phyloP scores from a whole-genome alignment of 2,113 vertebrate species.

The Eulemur rufifrons region DNA sequence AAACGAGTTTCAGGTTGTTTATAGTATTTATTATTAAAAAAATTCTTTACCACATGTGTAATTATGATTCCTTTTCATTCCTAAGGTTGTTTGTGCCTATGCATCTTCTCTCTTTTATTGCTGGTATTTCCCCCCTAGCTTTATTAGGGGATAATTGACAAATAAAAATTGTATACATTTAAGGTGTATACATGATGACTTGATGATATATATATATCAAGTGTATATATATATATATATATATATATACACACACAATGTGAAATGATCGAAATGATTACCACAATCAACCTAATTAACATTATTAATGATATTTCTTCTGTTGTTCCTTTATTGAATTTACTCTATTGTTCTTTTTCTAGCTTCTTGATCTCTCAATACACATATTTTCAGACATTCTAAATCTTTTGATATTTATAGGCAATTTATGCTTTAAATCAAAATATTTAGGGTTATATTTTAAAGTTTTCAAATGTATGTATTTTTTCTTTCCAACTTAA shows the following conservation, averaged over 20 bases:
- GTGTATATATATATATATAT: too few relatives aligned
- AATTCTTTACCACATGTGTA: background rate
- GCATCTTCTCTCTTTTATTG: background rate
- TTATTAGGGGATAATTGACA: background rate
- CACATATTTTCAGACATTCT: background rate
- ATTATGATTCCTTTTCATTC: background rate
- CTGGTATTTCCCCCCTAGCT: background rate
- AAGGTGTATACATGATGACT: background rate
- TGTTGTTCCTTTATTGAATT: background rate
- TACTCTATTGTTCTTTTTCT: background rate
- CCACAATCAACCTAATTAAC: background rate
- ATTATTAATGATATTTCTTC: background rate
- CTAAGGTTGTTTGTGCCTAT: background rate
- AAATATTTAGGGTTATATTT: background rate
- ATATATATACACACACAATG: background rate
- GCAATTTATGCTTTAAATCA: background rate
- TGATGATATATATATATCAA: too few relatives aligned
- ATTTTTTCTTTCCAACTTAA: background rate
- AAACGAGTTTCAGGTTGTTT: background rate
- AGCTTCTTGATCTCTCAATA: background rate
- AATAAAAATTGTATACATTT: background rate
- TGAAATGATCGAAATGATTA: background rate
- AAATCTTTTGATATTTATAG: conserved; percentile 17
- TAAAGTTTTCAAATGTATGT: background rate
- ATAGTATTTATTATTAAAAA: background rate